phyloP scores from a whole-genome alignment of 1,140 invertebrate genomes.

The Rhizoglyphus robini region DNA sequence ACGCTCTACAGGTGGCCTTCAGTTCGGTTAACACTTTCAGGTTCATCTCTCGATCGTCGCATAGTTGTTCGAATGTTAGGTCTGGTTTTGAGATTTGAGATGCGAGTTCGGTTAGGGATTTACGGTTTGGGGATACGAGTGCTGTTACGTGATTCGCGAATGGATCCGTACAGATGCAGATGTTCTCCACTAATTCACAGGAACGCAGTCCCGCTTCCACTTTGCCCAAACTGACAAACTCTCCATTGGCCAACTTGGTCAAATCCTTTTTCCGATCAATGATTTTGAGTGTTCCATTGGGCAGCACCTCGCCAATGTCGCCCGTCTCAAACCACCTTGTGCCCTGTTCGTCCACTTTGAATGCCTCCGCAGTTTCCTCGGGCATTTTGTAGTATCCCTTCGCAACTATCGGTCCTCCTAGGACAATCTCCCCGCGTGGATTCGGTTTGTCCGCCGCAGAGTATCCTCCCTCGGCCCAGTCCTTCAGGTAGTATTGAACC shows the following conservation, averaged over 20 bases:
- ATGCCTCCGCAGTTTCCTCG: conserved; percentile 75
- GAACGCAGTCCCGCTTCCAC: conserved; percentile 73
- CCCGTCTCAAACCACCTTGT: conserved; percentile 60
- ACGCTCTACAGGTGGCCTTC: background rate
- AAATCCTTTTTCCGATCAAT: conserved; percentile 92
- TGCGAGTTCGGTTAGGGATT: conserved; percentile 49
- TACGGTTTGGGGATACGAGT: conserved; percentile 67
- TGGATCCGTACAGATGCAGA: conserved; percentile 80
- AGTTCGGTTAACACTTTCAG: background rate
- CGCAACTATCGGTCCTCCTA: conserved; percentile 75
- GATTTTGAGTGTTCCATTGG: conserved; percentile 84
- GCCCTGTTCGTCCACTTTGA: conserved; percentile 32
- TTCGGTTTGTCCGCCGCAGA: conserved; percentile 49
- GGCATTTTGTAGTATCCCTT: conserved; percentile 86
- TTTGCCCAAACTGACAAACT: conserved; percentile 34
- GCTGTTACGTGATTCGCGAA: conserved; percentile 71
- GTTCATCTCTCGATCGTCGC: conserved; percentile 45
- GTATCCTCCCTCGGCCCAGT: conserved; percentile 71
- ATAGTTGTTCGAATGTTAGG: conserved; percentile 43
- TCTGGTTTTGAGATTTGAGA: conserved; percentile 43
- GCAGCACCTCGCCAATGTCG: conserved; percentile 83
- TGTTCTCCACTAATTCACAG: conserved; percentile 80
- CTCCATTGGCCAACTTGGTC: conserved; percentile 58
- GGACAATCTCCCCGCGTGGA: conserved; percentile 78
- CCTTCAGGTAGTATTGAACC: conserved; percentile 68